phyloP scores from a whole-genome alignment of 2,113 vertebrate species.

The Hydrolagus affinis region DNA sequence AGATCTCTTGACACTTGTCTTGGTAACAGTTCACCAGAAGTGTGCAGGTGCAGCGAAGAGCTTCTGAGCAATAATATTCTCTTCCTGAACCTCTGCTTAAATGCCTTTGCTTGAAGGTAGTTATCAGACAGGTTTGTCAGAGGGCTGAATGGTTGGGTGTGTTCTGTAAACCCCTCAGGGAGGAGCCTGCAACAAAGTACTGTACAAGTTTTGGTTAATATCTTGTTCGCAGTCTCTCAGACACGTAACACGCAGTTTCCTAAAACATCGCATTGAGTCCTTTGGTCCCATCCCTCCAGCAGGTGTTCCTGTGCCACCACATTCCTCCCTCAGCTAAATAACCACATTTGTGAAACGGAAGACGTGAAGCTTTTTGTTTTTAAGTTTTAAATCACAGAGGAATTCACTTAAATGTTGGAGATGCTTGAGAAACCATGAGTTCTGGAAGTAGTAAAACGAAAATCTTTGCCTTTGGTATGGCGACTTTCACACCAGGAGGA shows the following conservation, averaged over 20 bases:
- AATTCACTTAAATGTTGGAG: too few relatives aligned
- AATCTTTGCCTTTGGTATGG: too few relatives aligned
- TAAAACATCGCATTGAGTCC: not conserved
- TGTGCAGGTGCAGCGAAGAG: not conserved
- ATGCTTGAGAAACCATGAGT: too few relatives aligned
- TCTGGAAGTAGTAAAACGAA: too few relatives aligned
- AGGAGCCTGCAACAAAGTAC: not conserved
- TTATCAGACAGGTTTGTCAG: slow-evolving; percentile 25
- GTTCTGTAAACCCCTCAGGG: slow-evolving; percentile 10
- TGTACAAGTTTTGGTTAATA: not conserved
- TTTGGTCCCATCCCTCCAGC: not conserved
- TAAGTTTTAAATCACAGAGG: too few relatives aligned
- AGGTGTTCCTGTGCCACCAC: too few relatives aligned
- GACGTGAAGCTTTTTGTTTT: too few relatives aligned
- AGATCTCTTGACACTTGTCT: not conserved
- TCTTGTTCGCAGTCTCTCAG: not conserved
- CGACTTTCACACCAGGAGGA: too few relatives aligned
- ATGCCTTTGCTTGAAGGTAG: not conserved
- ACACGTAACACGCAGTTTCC: not conserved
- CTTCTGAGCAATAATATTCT: not conserved
- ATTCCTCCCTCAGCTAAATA: not conserved
- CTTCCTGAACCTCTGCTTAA: not conserved
- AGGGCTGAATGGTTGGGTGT: not conserved
- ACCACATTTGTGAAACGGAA: not conserved
- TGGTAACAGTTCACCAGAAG: too few relatives aligned